phyloP scores from a whole-genome alignment of 2,797 vertebrate species.

The Moxostoma hubbsi region DNA sequence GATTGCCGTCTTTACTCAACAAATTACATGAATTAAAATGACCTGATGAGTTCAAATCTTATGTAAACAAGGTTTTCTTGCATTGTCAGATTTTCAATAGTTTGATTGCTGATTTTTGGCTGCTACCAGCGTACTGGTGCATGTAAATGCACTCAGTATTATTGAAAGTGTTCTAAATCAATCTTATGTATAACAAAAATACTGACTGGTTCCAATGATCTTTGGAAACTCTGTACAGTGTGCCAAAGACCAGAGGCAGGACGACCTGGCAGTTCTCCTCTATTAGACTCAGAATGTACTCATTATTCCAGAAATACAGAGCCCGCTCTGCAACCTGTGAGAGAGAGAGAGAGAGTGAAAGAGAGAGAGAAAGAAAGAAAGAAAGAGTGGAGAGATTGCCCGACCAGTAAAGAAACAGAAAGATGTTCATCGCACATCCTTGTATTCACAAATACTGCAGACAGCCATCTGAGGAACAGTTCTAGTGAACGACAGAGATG shows the following conservation, averaged over 20 bases:
- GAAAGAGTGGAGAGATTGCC: constrained; percentile 1
- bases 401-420: not conserved
- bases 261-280: constrained; percentile 95
- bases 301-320: constrained; percentile 97
- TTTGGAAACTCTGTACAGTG: constrained; percentile 93
- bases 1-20: too few relatives aligned
- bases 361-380: not conserved
- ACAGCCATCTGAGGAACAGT: too few relatives aligned
- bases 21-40: too few relatives aligned
- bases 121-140: too few relatives aligned
- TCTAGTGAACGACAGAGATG: not conserved
- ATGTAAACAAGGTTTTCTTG: too few relatives aligned
- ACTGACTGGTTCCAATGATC: constrained; percentile 97
- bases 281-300: constrained; percentile 93
- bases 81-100: too few relatives aligned
- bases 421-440: not conserved
- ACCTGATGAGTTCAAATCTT: too few relatives aligned
- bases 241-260: constrained; percentile 90
- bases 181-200: constrained; percentile 13
- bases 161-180: constrained; percentile 5
- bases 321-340: constrained; percentile 91
- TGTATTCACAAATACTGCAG: not conserved
- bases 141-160: not conserved
- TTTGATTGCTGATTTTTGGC: too few relatives aligned
- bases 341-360: constrained; percentile 1